Base-by-base conservation (phyloP, 2,797 vertebrate species). In the Percopsis omiscomaycus region DNA sequence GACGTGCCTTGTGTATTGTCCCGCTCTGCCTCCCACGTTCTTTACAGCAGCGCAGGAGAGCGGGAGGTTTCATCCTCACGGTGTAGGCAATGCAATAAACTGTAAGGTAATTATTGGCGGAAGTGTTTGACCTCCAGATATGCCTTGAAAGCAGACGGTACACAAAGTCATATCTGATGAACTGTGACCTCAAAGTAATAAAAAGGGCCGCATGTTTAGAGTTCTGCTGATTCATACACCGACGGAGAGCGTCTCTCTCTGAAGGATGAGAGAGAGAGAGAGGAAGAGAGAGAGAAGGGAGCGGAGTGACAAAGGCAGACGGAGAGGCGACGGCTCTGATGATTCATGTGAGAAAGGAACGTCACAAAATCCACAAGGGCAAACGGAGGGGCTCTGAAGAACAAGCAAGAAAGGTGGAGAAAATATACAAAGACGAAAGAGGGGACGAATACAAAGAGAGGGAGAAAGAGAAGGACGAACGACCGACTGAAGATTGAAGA, bases 181-280 rank as follows among this genome's bases (percentile, higher is more conserved):
- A 68, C 51, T 37, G 47, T 79, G 76, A 86, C 74, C 75, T 74
- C 74, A 66, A 60, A 75, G 85, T 78, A 79, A 61, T 80, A 71
- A 83, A 30, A 42, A 76, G 5, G 50, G 56, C 32, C 32, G 8
- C 32, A 5, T 37, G 32, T 37, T 37, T 37, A 37, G 29, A 3
- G 27, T 29, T 54, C 9, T 2, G 6, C 52, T 11, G 11, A 11
- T 4, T 11, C 29, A 28, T 12, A 29, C 14, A 54, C 22, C 1
- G 11, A 54, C 11, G 22, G 12, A 9, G 54, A 15, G 14, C n/a
- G 4, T 14, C 8, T 52, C 12, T 10, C 5, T 15, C n/a, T 30
- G 29, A 55, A 29, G 11, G n/a, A 61, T 12, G 30, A 59, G 53
- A 54, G 76, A 55, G 53, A 72, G 68, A 67, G 64, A 47, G 48